Conservation (phyloP, 2,113 vertebrate genomes). For the Corydoras maculifer region DNA sequence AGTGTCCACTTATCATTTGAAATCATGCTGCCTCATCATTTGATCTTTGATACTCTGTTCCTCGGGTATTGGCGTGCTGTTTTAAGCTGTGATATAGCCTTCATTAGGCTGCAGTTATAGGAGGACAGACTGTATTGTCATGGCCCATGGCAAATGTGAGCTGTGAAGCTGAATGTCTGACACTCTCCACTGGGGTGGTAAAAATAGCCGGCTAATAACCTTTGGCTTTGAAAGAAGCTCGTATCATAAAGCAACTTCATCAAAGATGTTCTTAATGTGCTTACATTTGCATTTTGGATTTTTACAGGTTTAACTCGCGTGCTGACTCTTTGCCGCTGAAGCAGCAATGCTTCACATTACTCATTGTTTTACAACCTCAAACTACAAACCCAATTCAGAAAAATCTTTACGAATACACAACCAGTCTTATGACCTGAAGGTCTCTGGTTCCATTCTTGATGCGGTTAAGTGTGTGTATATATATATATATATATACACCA, state of each 20-base stretch:
- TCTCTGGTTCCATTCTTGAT: no score
- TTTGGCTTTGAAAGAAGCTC: constrained; percentile 23
- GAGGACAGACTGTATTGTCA: constrained; percentile 1
- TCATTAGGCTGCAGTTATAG: constrained; percentile 26
- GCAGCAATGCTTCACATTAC: neutral
- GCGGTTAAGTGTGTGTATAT: no score
- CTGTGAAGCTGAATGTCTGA: constrained; percentile 20
- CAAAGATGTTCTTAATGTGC: neutral
- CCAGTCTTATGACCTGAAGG: no score
- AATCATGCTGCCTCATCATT: no score
- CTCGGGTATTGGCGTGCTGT: constrained; percentile 17
- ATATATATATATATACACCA: no score
- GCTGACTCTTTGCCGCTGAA: neutral
- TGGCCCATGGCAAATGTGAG: constrained; percentile 17
- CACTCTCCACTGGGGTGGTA: constrained; percentile 14
- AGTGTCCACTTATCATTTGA: no score
- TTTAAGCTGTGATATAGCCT: constrained; percentile 33
- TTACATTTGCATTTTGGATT: no score
- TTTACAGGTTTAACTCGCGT: no score
- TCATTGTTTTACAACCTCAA: no score
- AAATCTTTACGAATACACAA: no score
- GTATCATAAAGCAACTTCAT: constrained; percentile 7
- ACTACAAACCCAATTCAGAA: no score
- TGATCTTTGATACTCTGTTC: neutral
- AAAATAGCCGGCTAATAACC: constrained; percentile 25